Conservation (phyloP, 2,113 vertebrate species). For the Thymallus thymallus region DNA sequence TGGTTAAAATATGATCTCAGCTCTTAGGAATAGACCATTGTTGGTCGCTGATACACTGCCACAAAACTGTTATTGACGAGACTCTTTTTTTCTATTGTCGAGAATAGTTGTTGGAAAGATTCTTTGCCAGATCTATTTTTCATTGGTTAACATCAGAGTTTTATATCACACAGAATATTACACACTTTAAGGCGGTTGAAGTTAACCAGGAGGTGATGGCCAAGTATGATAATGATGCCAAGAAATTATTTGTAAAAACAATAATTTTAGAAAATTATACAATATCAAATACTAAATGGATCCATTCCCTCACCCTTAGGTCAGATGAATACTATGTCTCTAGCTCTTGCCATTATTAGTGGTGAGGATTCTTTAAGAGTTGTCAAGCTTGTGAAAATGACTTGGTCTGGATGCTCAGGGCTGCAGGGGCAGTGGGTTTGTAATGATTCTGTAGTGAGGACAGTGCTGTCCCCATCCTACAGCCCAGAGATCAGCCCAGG, state of each 20-base stretch:
- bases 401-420: conserved; percentile 65
- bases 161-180: not conserved
- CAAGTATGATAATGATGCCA: no score
- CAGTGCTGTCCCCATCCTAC: conserved; percentile 1
- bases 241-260: no score
- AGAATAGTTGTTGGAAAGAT: conserved; percentile 29
- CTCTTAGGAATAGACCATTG: conserved; percentile 60
- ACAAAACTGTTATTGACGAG: conserved; percentile 48
- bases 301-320: no score
- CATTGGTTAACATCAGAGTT: not conserved
- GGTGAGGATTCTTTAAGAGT: no score
- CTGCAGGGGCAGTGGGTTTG: conserved; percentile 62
- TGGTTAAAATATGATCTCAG: conserved; percentile 64
- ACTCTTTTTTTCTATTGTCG: conserved; percentile 13
- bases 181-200: not conserved
- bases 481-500: conserved; percentile 97
- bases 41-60: conserved; percentile 56
- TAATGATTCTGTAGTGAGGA: conserved; percentile 36
- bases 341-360: no score
- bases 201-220: no score
- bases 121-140: conserved; percentile 29
- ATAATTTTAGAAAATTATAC: no score
- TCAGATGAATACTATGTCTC: no score
- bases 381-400: conserved; percentile 10
- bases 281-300: no score